Evolutionary conservation across 2,113 vertebrate species (phyloP), one percentile per base, ranked within the genome.

Genomic region (Sander lucioperca): DNA sequence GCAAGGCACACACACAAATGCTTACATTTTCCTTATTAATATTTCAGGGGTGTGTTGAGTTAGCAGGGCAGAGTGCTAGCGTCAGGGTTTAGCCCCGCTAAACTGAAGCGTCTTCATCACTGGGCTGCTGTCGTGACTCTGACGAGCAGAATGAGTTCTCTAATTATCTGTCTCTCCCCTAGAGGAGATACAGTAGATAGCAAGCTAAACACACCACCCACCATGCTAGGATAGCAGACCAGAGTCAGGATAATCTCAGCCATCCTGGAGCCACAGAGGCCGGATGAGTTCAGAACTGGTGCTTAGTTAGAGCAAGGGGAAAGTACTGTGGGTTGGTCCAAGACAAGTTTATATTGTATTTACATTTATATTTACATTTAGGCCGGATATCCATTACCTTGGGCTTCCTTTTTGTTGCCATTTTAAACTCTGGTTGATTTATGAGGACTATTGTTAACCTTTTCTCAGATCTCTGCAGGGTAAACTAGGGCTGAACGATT

Each of bases 21-120:
- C 88, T 75, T 77, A 58, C 50, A 74, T 86, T 79, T 85, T 74
- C 69, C 85, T 92, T 85, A 93, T 94, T 88, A 93, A 94, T 92
- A 89, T 93, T 94, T 93, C 85, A 94, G 72, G 27, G 5, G 30
- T 71, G 70, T 87, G 88, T 89, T 86, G 87, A 87, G 91, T 90
- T 90, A 81, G 90, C 90, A 87, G 79, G 56, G 76, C 86, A 88
- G 66, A 92, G 80, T 91, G 90, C 92, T 93, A 84, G 77, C 77
- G 63, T 93, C 89, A 93, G 91, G 87, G 50, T 89, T 92, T 90
- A 84, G 82, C 77, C 83, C 48, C 10, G 73, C 67, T 86, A 88
- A 85, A 82, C 63, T 4, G 25, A n/a, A 86, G 80, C 56, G 23
- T 56, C 57, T 79, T 80, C 83, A 82, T 77, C 74, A 65, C 59